Percentiles rank a stretch among this genome's conserved stretches.
Conservation (phyloP, 2,888 invertebrate species). For the Neoaliturus tenellus region DNA sequence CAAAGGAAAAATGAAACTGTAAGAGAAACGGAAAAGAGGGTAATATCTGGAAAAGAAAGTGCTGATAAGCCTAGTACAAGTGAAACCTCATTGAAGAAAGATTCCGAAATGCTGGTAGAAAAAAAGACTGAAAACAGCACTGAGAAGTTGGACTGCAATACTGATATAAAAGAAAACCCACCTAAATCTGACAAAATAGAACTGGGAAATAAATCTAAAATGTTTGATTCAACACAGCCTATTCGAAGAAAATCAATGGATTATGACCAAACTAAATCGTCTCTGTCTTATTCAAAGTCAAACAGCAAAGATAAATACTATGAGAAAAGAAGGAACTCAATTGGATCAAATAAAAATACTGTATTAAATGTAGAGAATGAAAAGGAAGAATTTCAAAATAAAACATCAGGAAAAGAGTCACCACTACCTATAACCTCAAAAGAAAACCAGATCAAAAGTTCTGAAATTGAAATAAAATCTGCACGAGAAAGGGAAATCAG, state of each 20-base stretch:
- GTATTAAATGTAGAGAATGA: not conserved
- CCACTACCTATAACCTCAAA: too few relatives aligned
- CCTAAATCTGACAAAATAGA: conserved; percentile 70
- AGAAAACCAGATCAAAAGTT: not conserved
- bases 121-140: not conserved
- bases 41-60: not conserved
- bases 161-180: conserved; percentile 64
- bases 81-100: too few relatives aligned
- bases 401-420: conserved; percentile 16
- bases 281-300: not conserved
- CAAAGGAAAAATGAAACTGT: conserved; percentile 29
- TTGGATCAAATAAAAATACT: conserved; percentile 47
- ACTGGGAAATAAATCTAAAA: conserved; percentile 74
- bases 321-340: conserved; percentile 51
- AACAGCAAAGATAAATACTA: conserved; percentile 14
- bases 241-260: conserved; percentile 65
- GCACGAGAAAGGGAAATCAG: conserved; percentile 14
- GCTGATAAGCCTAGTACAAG: conserved; percentile 4
- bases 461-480: conserved; percentile 1
- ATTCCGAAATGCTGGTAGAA: not conserved
- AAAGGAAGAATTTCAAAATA: not conserved
- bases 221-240: conserved; percentile 73
- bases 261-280: conserved; percentile 34
- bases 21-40: conserved; percentile 62
- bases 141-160: conserved; percentile 66